Evolutionary conservation across 2,888 invertebrate species (phyloP), one percentile per base, ranked within the genome.

Genomic region (Melinaea marsaeus): DNA sequence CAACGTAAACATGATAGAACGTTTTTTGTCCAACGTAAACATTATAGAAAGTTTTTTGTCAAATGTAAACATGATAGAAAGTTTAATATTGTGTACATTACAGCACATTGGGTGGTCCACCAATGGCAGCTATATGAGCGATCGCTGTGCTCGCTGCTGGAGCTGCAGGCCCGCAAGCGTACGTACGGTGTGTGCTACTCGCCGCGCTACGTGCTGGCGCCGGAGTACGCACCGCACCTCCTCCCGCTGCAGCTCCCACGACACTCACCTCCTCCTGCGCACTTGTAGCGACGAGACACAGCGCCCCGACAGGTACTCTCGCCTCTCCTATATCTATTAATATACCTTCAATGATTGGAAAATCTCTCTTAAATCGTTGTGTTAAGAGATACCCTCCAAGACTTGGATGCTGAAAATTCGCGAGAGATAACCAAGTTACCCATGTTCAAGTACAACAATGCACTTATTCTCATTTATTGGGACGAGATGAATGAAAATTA

Each of bases 101-200:
- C 86, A 89, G 90, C 88, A 64, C 80, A 84, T 72, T 88, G 86
- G 86, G 84, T 88, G 83, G 81, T 87, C 55, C 85, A 86, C 73
- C 89, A 89, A 72, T 90, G 88, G 88, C 85, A 87, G 77, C 64
- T 86, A 72, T 89, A 89, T 85, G 86, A 90, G 83, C 85, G 85
- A 71, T 88, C 89, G 65, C 80, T 89, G 65, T 87, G 81, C 75
- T 88, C 88, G 62, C 79, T 88, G 68, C 81, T 89, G 71, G 88
- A 88, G 80, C 79, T 84, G 71, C 86, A 88, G 65, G 87, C 88
- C 67, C 79, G 84, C 65, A 88, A 88, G 76, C 82, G 84, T 42
- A 70, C 83, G 64, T 86, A 85, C 80, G 69, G 81, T 54, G 76
- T 82, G 79, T 89, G 88, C 82, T 88, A 88, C 73, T 82, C 86